phyloP scores from a whole-genome alignment of 2,797 vertebrate species.

The Thripadectes ignobilis region DNA sequence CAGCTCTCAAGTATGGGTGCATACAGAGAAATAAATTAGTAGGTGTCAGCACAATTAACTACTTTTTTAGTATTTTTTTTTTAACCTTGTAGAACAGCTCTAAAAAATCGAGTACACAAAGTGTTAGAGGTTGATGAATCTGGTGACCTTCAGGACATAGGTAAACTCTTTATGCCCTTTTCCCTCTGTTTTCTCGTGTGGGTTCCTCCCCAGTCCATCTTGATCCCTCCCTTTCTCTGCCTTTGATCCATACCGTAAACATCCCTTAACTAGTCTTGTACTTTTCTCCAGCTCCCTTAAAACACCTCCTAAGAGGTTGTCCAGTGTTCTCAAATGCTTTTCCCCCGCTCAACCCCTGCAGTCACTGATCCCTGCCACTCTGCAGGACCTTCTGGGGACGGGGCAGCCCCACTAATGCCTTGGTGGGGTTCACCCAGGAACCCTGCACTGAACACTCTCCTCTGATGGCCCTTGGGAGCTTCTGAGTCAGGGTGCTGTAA shows the following conservation, averaged over 20 bases:
- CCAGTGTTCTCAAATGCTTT: rapidly evolving
- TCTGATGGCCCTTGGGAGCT: rapidly evolving
- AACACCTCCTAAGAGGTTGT: neutral
- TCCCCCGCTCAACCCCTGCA: too few relatives aligned
- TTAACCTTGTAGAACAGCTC: neutral
- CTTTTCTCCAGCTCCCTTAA: neutral
- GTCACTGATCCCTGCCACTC: neutral
- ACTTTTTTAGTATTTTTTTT: neutral
- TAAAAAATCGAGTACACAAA: neutral
- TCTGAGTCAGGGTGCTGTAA: neutral
- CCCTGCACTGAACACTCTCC: neutral
- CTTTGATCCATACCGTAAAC: neutral
- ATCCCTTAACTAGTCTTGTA: neutral
- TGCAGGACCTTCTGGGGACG: neutral
- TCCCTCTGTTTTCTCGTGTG: neutral
- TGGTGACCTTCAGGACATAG: neutral
- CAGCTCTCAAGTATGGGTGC: neutral
- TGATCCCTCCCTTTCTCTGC: neutral
- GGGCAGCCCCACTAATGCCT: neutral
- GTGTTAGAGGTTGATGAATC: neutral
- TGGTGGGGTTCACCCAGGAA: neutral
- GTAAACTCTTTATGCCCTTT: neutral
- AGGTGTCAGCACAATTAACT: neutral
- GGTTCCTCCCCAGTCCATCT: neutral
- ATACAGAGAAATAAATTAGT: neutral